phyloP scores from a whole-genome alignment of 2,888 invertebrate species.

The Camponotus fellah region DNA sequence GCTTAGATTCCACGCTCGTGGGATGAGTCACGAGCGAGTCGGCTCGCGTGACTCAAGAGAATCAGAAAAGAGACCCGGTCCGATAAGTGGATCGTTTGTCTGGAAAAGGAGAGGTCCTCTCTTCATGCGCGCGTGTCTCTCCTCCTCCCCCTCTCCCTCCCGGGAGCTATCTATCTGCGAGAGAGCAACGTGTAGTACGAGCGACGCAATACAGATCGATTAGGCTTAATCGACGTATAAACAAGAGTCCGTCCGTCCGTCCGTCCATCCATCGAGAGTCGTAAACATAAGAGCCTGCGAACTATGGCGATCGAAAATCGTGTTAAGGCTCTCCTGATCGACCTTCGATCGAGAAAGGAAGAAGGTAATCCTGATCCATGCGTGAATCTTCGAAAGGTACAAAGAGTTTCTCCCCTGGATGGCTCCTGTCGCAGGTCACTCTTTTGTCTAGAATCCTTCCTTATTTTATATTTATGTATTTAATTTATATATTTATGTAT shows the following conservation, averaged over 20 bases:
- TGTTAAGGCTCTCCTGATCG: slow-evolving; percentile 67
- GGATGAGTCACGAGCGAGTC: slow-evolving; percentile 50
- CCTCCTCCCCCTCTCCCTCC: not conserved
- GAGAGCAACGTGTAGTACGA: slow-evolving; percentile 44
- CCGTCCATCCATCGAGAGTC: slow-evolving; percentile 7
- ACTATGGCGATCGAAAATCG: slow-evolving; percentile 65
- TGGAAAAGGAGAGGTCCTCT: slow-evolving; percentile 76
- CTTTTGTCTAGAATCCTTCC: not conserved
- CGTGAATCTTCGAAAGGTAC: slow-evolving; percentile 50
- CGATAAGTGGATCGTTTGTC: slow-evolving; percentile 74
- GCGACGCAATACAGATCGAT: slow-evolving; percentile 68
- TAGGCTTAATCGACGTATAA: slow-evolving; percentile 72
- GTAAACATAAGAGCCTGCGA: slow-evolving; percentile 12
- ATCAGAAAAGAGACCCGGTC: slow-evolving; percentile 54
- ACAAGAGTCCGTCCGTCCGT: slow-evolving; percentile 43
- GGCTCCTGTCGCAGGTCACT: not conserved
- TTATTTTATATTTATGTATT: too few species aligned
- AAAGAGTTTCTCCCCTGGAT: not conserved
- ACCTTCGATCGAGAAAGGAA: slow-evolving; percentile 34
- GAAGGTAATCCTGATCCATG: slow-evolving; percentile 50
- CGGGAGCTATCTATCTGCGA: slow-evolving; percentile 15
- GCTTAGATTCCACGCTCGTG: slow-evolving; percentile 22
- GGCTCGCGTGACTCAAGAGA: slow-evolving; percentile 68
- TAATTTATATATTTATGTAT: too few species aligned
- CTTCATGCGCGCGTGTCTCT: slow-evolving; percentile 69